These are phyloP conservation scores for Sitodiplosis mosellana DNA, from an alignment of 1,140 invertebrate genomes.

Conservation along the genomic window DNA sequence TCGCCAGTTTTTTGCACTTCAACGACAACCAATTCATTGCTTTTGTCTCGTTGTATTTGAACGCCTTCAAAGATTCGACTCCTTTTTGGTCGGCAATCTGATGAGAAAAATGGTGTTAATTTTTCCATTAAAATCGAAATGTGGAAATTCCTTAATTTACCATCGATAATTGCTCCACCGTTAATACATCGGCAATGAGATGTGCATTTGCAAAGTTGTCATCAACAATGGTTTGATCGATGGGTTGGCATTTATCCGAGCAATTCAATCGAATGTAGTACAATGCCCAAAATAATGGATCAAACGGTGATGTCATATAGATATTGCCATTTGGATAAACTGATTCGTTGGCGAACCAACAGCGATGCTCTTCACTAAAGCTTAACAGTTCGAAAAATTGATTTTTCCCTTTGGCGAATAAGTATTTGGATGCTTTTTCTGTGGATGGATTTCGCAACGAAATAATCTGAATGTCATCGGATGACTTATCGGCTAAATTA, in stretches of 20 bases:
- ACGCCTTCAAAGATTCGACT: conserved; percentile 46
- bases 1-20: conserved; percentile 41
- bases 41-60: conserved; percentile 60
- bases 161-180: conserved; percentile 5
- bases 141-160: conserved; percentile 2
- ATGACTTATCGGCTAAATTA: neutral
- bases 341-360: conserved; percentile 49
- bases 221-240: conserved; percentile 45
- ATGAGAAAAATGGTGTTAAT: neutral
- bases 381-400: conserved; percentile 43
- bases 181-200: conserved; percentile 12
- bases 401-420: conserved; percentile 15
- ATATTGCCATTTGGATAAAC: conserved; percentile 57
- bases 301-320: conserved; percentile 47
- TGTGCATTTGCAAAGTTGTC: conserved; percentile 6
- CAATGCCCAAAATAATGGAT: conserved; percentile 49
- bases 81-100: conserved; percentile 23
- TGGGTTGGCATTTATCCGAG: conserved; percentile 36
- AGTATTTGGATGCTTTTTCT: conserved; percentile 10
- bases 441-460: conserved; percentile 12
- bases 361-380: conserved; percentile 42
- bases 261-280: conserved; percentile 36
- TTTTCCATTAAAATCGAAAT: no score
- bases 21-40: conserved; percentile 48
- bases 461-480: neutral